phyloP scores from a whole-genome alignment of 2,113 vertebrate species.

The Campylomormyrus tamandua region DNA sequence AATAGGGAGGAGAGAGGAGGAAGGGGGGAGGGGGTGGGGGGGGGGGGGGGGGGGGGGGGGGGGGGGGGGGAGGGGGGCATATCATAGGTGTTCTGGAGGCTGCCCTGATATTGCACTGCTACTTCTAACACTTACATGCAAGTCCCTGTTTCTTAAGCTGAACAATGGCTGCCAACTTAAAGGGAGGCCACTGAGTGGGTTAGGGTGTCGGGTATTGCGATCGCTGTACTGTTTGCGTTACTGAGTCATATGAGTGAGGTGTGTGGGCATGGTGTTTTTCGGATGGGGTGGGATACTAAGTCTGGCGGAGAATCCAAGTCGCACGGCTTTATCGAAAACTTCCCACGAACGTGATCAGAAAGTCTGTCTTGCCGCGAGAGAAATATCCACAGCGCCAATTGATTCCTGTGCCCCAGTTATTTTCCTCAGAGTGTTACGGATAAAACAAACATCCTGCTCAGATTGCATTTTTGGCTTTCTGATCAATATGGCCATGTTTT shows the following conservation, averaged over 20 bases:
- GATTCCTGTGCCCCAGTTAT: background rate
- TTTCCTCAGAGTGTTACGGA: background rate
- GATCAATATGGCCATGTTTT: background rate
- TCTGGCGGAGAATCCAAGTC: background rate
- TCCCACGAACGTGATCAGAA: background rate
- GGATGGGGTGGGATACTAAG: background rate
- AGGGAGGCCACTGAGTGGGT: background rate
- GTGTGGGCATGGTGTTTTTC: background rate
- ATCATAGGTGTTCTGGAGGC: background rate
- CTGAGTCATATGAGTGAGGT: background rate
- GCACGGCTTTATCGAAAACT: background rate
- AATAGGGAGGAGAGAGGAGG: no score
- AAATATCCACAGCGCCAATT: background rate
- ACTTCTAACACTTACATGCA: slow-evolving; percentile 6
- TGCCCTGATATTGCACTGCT: background rate
- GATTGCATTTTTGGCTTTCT: background rate
- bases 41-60: no score
- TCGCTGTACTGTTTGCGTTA: background rate
- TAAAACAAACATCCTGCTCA: background rate
- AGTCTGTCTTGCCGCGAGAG: background rate
- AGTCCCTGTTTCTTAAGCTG: background rate
- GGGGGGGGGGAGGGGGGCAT: no score
- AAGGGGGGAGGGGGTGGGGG: no score
- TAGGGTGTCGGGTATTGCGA: background rate
- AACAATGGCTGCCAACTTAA: background rate